A percentile compares a stretch with the other conserved stretches of the same genome.
Evolutionary conservation across 2,113 vertebrate species (phyloP).

Genomic region (Spea bombifrons): DNA sequence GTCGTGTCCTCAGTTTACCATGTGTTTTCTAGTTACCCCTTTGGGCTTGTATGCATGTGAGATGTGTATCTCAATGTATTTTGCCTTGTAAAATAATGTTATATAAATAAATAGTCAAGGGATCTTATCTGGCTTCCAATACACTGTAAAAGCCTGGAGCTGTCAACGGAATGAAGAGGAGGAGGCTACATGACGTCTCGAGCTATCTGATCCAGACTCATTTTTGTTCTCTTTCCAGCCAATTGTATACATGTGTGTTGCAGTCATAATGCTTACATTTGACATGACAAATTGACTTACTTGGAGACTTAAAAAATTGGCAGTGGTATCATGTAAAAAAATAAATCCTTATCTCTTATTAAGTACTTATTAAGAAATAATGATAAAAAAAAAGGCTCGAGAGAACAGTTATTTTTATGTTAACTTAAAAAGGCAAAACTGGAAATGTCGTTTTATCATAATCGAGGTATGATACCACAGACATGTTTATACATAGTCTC

Average conservation of each 20-base stretch:
- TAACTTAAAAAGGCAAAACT: background rate
- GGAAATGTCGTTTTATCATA: background rate
- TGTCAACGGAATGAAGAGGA: background rate
- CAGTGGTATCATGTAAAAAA: background rate
- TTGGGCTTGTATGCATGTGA: background rate
- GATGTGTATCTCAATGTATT: slow-evolving; percentile 19
- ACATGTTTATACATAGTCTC: slow-evolving; percentile 3
- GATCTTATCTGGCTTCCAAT: slow-evolving; percentile 32
- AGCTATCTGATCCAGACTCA: slow-evolving; percentile 31
- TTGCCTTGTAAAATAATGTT: slow-evolving; percentile 22
- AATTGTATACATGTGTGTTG: background rate
- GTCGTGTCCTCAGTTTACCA: background rate
- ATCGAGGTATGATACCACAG: background rate
- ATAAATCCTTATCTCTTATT: background rate
- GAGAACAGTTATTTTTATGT: background rate
- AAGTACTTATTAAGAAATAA: background rate
- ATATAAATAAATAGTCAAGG: slow-evolving; percentile 13
- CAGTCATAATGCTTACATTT: background rate
- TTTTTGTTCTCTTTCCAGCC: slow-evolving; percentile 28
- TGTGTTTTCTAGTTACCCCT: background rate
- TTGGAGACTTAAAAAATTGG: background rate
- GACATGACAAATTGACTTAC: background rate
- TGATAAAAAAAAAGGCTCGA: background rate
- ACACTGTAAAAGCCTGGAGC: background rate
- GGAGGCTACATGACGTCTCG: background rate